Base-by-base conservation (phyloP, 2,888 invertebrate species). In the Parthenolecanium corni region DNA sequence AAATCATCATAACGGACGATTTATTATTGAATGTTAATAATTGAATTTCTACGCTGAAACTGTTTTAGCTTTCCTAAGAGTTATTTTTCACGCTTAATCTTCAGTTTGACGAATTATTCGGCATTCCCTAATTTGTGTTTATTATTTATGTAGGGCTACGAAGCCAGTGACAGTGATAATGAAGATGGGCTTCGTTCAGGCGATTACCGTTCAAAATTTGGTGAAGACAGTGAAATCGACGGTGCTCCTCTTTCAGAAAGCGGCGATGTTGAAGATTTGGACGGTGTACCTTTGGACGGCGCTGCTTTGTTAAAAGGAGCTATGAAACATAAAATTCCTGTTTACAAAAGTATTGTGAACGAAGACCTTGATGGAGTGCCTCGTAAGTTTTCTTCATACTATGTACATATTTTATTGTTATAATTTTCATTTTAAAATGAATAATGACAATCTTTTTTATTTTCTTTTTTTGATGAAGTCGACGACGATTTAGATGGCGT, bases 231-330 rank as follows among this genome's bases (percentile, higher is more conserved):
- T 40, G 66, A 64, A 52, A 64, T 67, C 5, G 86, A 88, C 71
- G 86, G 85, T 5, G 82, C 85, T 61, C 80, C 80, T 21, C 69
- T 80, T 64, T 78, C 78, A 1, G 77, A 77, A 66, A 73, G 73
- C 38, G 76, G 75, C 64, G 74, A 73, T 23, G 76, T 74, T 64
- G 73, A 75, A 23, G 82, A 82, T 70, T 72, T 78, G 25, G 81
- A 82, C 66, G 82, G 80, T 42, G 76, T 80, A 62, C 84, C 85
- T 47, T 78, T 89, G 65, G 89, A 89, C 74, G 89, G 89, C 16
- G 89, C 89, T 21, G 85, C 89, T 6, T 77, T 90, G 66, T 75
- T 90, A 0, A 84, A 89, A 70, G 83, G 81, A 58, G 83, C 82
- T 2, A 74, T 84, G 71, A 79, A 79, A 70, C 76, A 77, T 67